Evolutionary conservation across 2,797 vertebrate genomes (phyloP).

Genomic region (Remorina albescens): DNA sequence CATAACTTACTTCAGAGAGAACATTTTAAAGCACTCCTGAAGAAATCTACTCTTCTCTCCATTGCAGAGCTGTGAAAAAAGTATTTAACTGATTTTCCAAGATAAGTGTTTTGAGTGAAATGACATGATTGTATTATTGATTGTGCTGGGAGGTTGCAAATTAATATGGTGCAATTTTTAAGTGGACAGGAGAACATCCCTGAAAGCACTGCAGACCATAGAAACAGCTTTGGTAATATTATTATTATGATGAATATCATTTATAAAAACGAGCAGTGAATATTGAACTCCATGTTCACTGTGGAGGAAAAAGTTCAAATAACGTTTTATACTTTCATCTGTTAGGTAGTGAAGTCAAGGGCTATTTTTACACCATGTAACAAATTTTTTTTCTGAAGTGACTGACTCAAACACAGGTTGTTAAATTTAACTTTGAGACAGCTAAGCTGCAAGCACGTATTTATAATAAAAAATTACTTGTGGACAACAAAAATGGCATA

Average conservation of each 20-base stretch:
- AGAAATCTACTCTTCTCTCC: conserved; percentile 36
- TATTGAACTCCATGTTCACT: conserved; percentile 5
- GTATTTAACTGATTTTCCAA: conserved; percentile 53
- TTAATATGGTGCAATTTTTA: conserved; percentile 22
- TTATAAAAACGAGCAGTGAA: conserved; percentile 35
- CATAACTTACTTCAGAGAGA: conserved; percentile 34
- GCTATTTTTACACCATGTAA: conserved; percentile 68
- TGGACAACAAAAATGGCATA: conserved; percentile 36
- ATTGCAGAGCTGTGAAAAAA: conserved; percentile 34
- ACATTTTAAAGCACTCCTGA: conserved; percentile 35
- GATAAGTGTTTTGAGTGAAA: conserved; percentile 34
- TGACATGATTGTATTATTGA: conserved; percentile 20
- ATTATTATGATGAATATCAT: conserved; percentile 12
- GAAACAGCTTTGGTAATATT: conserved; percentile 19
- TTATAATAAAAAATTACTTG: conserved; percentile 80
- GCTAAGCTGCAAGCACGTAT: conserved; percentile 61
- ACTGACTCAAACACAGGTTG: conserved; percentile 28
- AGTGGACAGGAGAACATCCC: conserved; percentile 28
- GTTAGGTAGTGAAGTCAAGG: conserved; percentile 49
- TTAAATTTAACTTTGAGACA: conserved; percentile 29
- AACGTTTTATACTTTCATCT: conserved; percentile 49
- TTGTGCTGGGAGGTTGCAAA: conserved; percentile 33
- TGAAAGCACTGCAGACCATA: conserved; percentile 52
- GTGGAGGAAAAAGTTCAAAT: conserved; percentile 17
- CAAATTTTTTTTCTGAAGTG: conserved; percentile 14